Base-by-base conservation (phyloP, 2,888 invertebrate genomes). In the Standfussiana lucernea region DNA sequence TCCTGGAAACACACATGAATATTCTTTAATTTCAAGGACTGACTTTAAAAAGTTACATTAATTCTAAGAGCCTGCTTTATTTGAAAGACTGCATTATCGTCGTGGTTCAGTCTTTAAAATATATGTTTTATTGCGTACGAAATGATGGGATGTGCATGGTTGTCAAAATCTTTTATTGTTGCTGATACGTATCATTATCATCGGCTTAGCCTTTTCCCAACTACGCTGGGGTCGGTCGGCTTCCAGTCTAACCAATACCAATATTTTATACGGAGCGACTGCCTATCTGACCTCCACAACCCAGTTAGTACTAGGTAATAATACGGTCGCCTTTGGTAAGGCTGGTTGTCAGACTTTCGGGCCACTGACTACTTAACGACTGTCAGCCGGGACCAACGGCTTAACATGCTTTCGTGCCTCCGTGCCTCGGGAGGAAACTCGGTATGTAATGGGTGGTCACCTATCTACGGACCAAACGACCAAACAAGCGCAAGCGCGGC, bases 1-100 rank as follows among this genome's bases (percentile, higher is more conserved):
- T 93, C 94, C 95, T 96, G 93, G 56, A 93, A 93, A 68, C n/a
- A 72, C n/a, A 72, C 42, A 56, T 64, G 1, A 53, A 66, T 32
- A 28, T 72, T 47, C 37, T 28, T 47, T 15, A 7, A 21, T 37
- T 62, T 66, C 13, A 47, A 35, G 1, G 24, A 67, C 35, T 15
- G 24, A 13, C 13, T 11, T 47, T 32, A 18, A 65, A 42, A 66
- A 21, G 45, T 61, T 3, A 35, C 4, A 11, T 61, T 35, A 15
- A 7, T 15, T 28, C 56, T 10, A 32, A 8, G 8, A 59, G 18
- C 6, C 18, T 32, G 3, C 1, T 28, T 15, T 56, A 15, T 61
- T 24, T 62, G 32, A 62, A 37, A 24, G 5, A 35, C 6, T 37
- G 32, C 61, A 35, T 24, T 24, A 2, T 56, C 28, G 28, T 56